Evolutionary conservation across 1,140 invertebrate species (phyloP).

Genomic region (Cydia pomonella): DNA sequence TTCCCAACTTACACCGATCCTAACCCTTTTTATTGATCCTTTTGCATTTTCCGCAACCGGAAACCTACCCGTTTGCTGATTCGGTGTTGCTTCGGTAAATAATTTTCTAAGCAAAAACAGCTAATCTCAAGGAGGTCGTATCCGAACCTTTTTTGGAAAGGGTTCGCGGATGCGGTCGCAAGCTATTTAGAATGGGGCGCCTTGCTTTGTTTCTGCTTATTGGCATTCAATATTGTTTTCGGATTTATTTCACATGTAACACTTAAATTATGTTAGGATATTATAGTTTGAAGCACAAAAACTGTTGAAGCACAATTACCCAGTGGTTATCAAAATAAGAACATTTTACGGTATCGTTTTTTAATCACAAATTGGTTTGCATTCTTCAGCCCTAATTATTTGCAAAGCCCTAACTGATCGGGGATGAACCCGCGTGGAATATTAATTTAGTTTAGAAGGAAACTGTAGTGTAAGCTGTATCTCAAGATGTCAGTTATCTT

Average conservation of each 20-base stretch:
- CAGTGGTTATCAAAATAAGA: too few relatives aligned
- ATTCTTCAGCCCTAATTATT: not conserved
- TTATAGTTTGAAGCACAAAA: too few relatives aligned
- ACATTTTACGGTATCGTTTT: too few relatives aligned
- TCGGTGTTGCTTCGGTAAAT: conserved; percentile 16
- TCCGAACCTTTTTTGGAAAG: not conserved
- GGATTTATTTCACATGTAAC: not conserved
- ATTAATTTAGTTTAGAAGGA: conserved; percentile 8
- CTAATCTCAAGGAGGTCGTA: conserved; percentile 16
- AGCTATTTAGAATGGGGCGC: conserved; percentile 9
- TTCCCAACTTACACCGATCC: not conserved
- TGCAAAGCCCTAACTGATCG: not conserved
- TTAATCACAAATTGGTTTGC: not conserved
- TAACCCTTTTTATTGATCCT: conserved; percentile 17
- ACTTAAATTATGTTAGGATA: too few relatives aligned
- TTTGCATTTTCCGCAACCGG: not conserved
- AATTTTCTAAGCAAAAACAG: conserved; percentile 17
- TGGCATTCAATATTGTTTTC: conserved; percentile 11
- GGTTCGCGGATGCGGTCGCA: not conserved
- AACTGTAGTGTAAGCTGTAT: not conserved
- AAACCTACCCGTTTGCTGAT: conserved; percentile 7
- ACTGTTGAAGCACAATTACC: too few relatives aligned
- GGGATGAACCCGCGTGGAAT: not conserved
- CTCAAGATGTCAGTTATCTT: conserved; percentile 3
- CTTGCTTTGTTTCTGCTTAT: conserved; percentile 7